Evolutionary conservation across 2,888 invertebrate species (phyloP), one percentile per base, ranked within the genome.

Genomic region (Dascillus cervinus): DNA sequence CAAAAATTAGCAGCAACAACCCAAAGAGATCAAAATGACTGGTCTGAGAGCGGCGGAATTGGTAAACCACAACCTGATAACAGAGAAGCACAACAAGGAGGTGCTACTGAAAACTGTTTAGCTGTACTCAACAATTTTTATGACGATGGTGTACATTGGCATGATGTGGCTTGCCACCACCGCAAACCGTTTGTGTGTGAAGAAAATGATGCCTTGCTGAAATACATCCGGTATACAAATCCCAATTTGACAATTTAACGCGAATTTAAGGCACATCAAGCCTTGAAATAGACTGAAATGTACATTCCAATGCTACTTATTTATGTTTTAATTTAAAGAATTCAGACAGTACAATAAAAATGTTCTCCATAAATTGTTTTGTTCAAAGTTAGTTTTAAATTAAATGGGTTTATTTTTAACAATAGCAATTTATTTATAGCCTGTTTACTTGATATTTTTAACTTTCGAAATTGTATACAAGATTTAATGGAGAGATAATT

Each of bases 71-170:
- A 90, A 59, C 90, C 90, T 2, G 90, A 90, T 62, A 89, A 90
- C 66, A 61, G 77, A 65, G 86, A 90, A 66, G 73, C 80, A 44
- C 75, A 80, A 55, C 85, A 85, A 64, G 81, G 80, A 13, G 89
- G 89, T 26, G 86, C 87, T 2, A 75, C 82, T 13, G 90, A 90
- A 65, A 87, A 87, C 61, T 90, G 89, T 56, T 61, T 90, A 42
- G 89, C 86, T 1, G 71, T 90, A 43, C 69, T 90, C 29, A 90
- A 90, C 67, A 84, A 89, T 62, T 89, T 89, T 71, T 90, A 90
- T 72, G 83, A 87, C 50, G 89, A 90, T 54, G 89, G 89, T 13
- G 80, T 89, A 27, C 84, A 87, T 64, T 89, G 89, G 89, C 90
- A 90, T 58, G 82, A 90, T 58, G 89, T 89, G 26, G 89, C 89